phyloP scores from a whole-genome alignment of 35 echinoderm and acorn worm species.

The Chiridota heheva region DNA sequence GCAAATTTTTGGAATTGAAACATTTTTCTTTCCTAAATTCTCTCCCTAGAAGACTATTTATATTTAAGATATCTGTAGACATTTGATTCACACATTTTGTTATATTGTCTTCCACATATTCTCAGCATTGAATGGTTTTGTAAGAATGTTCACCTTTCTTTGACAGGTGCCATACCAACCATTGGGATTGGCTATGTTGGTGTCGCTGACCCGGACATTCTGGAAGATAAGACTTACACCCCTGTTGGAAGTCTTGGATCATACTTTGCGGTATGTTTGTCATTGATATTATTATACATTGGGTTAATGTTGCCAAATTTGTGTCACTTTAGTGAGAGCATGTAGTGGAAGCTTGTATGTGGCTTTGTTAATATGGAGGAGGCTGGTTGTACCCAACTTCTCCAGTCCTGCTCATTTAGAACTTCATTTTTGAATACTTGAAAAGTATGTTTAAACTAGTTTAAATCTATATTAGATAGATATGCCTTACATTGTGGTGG shows the following conservation, averaged over 20 bases:
- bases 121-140: too few relatives aligned
- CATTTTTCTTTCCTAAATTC: background rate
- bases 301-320: too few relatives aligned
- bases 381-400: background rate
- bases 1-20: background rate
- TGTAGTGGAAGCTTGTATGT: background rate
- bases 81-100: too few relatives aligned
- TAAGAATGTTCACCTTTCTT: too few relatives aligned
- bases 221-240: conserved; percentile 79
- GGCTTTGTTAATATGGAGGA: background rate
- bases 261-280: conserved; percentile 56
- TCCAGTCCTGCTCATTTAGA: background rate
- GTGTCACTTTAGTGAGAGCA: too few relatives aligned
- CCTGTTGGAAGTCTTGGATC: background rate
- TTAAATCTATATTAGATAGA: too few relatives aligned
- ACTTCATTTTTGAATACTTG: background rate
- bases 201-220: conserved; percentile 60
- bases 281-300: background rate
- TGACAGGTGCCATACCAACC: conserved; percentile 64
- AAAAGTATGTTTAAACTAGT: background rate
- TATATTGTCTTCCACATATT: too few relatives aligned
- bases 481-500: too few relatives aligned
- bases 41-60: background rate
- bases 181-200: conserved; percentile 64
- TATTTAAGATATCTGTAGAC: background rate